Base-by-base conservation (phyloP, 1,140 invertebrate genomes). In the Ostrea denselamellosa region DNA sequence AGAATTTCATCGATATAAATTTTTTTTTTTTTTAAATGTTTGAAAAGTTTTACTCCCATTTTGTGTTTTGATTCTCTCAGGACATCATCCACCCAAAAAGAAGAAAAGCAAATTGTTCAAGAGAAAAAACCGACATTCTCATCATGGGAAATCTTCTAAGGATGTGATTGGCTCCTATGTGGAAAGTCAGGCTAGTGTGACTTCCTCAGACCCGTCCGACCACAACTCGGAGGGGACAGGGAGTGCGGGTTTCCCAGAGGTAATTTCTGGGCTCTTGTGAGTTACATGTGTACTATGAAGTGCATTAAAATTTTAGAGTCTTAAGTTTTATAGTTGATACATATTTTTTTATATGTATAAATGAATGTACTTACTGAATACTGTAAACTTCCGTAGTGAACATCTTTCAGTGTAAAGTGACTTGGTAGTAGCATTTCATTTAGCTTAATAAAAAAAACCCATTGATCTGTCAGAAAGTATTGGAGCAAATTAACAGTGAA, bases 151-250 rank as follows among this genome's bases (percentile, higher is more conserved):
- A 87, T 86, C 62, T 22, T 52, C 71, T 22, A 88, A 90, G 77
- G 88, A 89, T 22, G 58, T 68, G 5, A n/a, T 89, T 8, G 90
- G 89, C 2, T 87, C 58, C 44, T 82, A 90, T 51, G 53, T 62
- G 17, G 90, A 90, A 22, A 92, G 91, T 53, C 85, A 87, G 51
- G 53, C 65, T 44, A 91, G 89, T 71, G 54, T 91, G n/a, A 25
- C 22, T 28, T 62, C 87, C 10, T 91, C 90, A 2, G 90, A 89
- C 9, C 85, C 81, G 10, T 90, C 90, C 8, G 89, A 87, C 22
- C 88, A 90, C 28, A 85, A 58, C 1, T 91, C 90, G 5, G 91
- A 92, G 51, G 91, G 86, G 62, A 88, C 85, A 12, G 82, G 88
- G 53, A 90, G 88, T 86, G 71, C 51, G 22, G 25, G 9, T 14